Conservation (phyloP, 1,140 invertebrate genomes). For the Pogonognathellus flavescens region DNA sequence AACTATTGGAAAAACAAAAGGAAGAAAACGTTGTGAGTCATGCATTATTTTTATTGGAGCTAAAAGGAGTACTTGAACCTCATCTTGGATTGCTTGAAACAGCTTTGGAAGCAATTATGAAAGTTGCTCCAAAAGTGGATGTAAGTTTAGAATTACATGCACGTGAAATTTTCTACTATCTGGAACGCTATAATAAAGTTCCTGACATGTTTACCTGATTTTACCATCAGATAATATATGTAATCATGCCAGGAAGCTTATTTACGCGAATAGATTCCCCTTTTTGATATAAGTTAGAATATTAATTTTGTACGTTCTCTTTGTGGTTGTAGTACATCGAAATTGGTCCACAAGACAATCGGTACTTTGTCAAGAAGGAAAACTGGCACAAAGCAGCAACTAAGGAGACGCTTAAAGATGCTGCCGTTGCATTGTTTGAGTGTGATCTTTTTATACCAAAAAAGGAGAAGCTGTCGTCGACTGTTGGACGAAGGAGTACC, state of each 20-base stretch:
- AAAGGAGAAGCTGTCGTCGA: slow-evolving; percentile 22
- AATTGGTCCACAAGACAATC: slow-evolving; percentile 32
- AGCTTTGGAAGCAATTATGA: slow-evolving; percentile 23
- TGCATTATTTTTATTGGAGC: slow-evolving; percentile 24
- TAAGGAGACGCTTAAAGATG: slow-evolving; percentile 26
- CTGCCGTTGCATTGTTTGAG: slow-evolving; percentile 20
- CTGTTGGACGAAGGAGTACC: slow-evolving; percentile 13
- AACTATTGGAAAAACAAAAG: slow-evolving; percentile 28
- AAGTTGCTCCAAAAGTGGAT: slow-evolving; percentile 29
- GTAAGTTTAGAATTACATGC: not conserved
- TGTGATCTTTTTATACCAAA: slow-evolving; percentile 29
- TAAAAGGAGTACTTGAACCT: slow-evolving; percentile 30
- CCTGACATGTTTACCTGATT: too few species aligned
- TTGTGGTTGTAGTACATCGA: not conserved
- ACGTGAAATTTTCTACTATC: too few species aligned
- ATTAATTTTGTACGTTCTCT: not conserved
- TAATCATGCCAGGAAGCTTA: too few species aligned
- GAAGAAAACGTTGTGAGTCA: slow-evolving; percentile 35
- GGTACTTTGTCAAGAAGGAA: slow-evolving; percentile 38
- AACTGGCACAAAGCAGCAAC: slow-evolving; percentile 35
- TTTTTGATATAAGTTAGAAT: not conserved
- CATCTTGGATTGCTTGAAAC: slow-evolving; percentile 22
- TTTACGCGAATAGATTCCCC: too few species aligned
- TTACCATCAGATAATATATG: too few species aligned
- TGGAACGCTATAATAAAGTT: too few species aligned